These are phyloP conservation scores for Macroteleia sp. DNA, from an alignment of 2,888 invertebrate species.

Conservation along the genomic window DNA sequence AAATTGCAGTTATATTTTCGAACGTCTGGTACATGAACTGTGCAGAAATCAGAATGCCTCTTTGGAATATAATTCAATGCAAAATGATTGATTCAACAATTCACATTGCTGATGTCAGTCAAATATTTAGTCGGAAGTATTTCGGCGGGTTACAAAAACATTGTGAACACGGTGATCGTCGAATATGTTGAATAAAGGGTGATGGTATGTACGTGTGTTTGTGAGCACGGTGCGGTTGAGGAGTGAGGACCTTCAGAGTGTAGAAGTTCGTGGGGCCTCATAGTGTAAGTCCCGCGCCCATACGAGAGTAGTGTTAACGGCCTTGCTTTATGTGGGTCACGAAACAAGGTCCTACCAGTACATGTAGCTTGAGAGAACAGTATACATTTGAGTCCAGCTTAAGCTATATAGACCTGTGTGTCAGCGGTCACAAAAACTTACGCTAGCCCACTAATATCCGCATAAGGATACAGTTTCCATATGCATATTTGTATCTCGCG, in stretches of 20 bases:
- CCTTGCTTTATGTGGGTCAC: slow-evolving; percentile 84
- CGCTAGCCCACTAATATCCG: too few species aligned
- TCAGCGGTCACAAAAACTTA: too few species aligned
- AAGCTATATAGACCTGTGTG: too few species aligned
- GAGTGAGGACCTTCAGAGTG: slow-evolving; percentile 14
- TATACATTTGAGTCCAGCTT: too few species aligned
- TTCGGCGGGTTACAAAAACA: slow-evolving; percentile 10
- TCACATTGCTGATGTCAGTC: slow-evolving; percentile 6
- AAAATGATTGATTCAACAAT: slow-evolving; percentile 25
- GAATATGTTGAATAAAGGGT: slow-evolving; percentile 23
- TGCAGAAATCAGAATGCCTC: too few species aligned
- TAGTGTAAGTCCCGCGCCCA: slow-evolving; percentile 71
- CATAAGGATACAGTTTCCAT: too few species aligned
- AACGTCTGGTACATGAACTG: too few species aligned
- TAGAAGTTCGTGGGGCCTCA: slow-evolving; percentile 60
- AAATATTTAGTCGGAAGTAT: slow-evolving; percentile 21
- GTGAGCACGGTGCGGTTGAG: slow-evolving; percentile 14
- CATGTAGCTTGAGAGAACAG: slow-evolving; percentile 70
- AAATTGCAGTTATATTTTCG: too few species aligned
- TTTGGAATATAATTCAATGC: too few species aligned
- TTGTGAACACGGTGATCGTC: slow-evolving; percentile 10
- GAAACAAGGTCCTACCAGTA: slow-evolving; percentile 82
- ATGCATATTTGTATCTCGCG: too few species aligned
- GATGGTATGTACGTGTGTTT: slow-evolving; percentile 2
- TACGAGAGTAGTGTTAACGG: slow-evolving; percentile 81